phyloP scores from a whole-genome alignment of 2,888 invertebrate species.

The Dasysyrphus tricinctus region DNA sequence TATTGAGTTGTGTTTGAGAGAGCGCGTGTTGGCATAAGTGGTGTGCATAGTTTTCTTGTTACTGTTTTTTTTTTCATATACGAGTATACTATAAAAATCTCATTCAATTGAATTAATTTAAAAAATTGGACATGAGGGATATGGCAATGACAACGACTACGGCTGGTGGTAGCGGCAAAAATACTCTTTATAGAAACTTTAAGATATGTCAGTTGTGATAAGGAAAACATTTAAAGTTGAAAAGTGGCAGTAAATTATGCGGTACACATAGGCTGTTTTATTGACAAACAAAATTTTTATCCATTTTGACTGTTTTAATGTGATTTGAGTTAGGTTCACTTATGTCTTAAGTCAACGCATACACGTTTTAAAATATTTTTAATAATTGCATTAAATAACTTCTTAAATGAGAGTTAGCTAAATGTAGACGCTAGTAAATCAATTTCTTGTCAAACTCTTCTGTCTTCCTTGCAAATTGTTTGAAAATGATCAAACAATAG shows the following conservation, averaged over 20 bases:
- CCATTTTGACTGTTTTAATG: not conserved
- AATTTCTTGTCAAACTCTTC: too few species aligned
- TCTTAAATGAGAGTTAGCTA: too few species aligned
- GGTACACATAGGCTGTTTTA: not conserved
- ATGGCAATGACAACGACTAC: not conserved
- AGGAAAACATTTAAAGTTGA: slow-evolving; percentile 8
- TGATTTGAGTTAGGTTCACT: too few species aligned
- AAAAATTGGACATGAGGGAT: slow-evolving; percentile 44
- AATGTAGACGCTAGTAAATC: too few species aligned
- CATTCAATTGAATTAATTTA: slow-evolving; percentile 71
- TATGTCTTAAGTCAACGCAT: too few species aligned
- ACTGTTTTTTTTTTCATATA: slow-evolving; percentile 15
- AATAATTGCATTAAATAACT: too few species aligned
- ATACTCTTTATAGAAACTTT: not conserved
- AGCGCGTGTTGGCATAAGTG: slow-evolving; percentile 71
- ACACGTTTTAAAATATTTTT: too few species aligned
- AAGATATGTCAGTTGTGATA: slow-evolving; percentile 11
- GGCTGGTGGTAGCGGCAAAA: not conserved
- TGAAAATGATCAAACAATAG: too few species aligned
- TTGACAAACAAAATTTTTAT: not conserved
- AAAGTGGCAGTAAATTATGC: not conserved
- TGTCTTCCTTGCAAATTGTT: too few species aligned
- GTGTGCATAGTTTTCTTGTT: slow-evolving; percentile 34
- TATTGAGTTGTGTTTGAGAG: slow-evolving; percentile 38
- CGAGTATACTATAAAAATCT: slow-evolving; percentile 53